phyloP scores from a whole-genome alignment of 2,888 invertebrate species.

The Tetrapedia diversipes region DNA sequence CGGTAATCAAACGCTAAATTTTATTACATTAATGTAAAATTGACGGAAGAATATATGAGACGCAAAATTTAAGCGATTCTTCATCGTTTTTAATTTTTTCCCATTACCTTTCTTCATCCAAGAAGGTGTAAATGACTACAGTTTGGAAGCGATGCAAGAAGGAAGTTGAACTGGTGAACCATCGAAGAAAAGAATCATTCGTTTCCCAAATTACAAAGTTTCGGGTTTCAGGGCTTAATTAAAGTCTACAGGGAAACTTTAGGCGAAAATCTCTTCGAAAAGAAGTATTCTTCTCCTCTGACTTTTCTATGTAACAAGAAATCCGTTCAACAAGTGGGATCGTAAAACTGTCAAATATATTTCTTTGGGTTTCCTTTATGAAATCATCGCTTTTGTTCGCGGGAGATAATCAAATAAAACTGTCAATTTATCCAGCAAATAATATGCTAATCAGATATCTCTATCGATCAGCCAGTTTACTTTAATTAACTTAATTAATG shows the following conservation, averaged over 20 bases:
- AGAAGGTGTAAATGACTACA: conserved; percentile 4
- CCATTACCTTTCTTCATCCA: background rate
- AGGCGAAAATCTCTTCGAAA: conserved; percentile 54
- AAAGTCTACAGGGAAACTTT: conserved; percentile 58
- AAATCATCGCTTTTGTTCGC: conserved; percentile 28
- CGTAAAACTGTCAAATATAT: conserved; percentile 63
- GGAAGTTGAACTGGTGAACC: conserved; percentile 30
- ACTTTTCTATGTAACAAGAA: conserved; percentile 35
- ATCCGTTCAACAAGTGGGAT: conserved; percentile 65
- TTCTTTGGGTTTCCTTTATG: conserved; percentile 33
- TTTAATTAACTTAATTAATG: too few species aligned
- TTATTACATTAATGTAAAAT: too few species aligned
- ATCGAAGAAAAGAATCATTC: conserved; percentile 58
- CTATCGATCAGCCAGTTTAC: too few species aligned
- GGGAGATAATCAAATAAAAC: conserved; percentile 14
- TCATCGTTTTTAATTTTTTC: background rate
- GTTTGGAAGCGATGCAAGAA: background rate
- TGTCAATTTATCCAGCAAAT: background rate
- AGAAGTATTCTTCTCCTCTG: conserved; percentile 42
- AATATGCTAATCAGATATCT: too few species aligned
- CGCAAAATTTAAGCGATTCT: too few species aligned
- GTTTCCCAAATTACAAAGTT: conserved; percentile 60
- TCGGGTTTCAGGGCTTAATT: conserved; percentile 60
- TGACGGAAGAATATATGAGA: too few species aligned
- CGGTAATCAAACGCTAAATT: background rate